phyloP scores from a whole-genome alignment of 2,113 vertebrate genomes.

The Porphyrio hochstetteri region DNA sequence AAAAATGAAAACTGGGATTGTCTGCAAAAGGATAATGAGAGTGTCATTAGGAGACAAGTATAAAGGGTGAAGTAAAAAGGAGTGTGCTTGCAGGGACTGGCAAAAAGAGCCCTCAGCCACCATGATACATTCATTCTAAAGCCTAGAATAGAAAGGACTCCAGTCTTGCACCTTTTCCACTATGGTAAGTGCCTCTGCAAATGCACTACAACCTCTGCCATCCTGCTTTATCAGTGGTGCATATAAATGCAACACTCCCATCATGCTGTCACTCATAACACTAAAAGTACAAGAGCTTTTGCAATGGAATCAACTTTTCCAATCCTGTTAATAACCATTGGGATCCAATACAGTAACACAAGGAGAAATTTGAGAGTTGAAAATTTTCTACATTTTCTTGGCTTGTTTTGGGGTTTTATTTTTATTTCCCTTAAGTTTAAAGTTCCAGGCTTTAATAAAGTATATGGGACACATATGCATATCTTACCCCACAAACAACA shows the following conservation, averaged over 20 bases:
- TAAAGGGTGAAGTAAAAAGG: background rate
- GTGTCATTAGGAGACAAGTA: background rate
- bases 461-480: background rate
- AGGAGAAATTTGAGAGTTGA: background rate
- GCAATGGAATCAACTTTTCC: background rate
- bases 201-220: background rate
- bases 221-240: background rate
- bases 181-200: background rate
- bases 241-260: background rate
- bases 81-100: background rate
- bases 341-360: background rate
- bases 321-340: background rate
- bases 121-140: background rate
- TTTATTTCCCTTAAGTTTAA: background rate
- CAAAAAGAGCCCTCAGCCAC: background rate
- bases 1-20: background rate
- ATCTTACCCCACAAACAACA: background rate
- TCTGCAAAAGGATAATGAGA: background rate
- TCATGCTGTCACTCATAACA: background rate
- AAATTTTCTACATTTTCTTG: background rate
- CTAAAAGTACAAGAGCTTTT: background rate
- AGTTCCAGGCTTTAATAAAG: background rate
- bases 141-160: background rate
- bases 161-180: background rate
- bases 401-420: background rate